Conservation (phyloP, 2,797 vertebrate genomes). For the Poecilia picta region DNA sequence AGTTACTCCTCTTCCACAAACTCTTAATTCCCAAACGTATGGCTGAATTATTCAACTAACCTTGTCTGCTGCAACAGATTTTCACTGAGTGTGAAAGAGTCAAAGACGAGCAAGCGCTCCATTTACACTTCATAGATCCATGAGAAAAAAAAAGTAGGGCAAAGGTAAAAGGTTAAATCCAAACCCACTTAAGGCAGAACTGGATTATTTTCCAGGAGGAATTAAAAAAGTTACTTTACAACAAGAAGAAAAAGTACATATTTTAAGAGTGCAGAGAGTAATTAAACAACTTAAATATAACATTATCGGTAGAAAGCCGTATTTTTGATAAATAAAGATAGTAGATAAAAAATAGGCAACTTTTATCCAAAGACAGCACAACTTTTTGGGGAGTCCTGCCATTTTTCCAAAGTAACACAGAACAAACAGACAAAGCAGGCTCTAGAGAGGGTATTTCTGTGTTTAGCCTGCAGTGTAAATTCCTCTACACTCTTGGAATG, state of each 20-base stretch:
- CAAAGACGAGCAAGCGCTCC: not conserved
- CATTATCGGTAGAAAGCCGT: not conserved
- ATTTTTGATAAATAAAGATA: not conserved
- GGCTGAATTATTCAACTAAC: not conserved
- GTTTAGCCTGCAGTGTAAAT: constrained; percentile 5
- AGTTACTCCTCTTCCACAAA: not conserved
- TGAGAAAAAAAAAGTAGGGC: not conserved
- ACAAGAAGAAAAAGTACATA: not conserved
- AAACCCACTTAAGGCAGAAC: not conserved
- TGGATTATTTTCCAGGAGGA: not conserved
- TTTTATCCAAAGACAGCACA: not conserved
- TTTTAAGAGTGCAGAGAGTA: not conserved
- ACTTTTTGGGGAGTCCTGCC: not conserved
- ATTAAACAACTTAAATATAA: not conserved
- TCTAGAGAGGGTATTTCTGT: not conserved
- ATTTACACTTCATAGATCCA: not conserved
- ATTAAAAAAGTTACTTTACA: not conserved
- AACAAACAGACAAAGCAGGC: not conserved
- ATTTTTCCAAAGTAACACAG: not conserved
- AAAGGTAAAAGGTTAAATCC: not conserved
- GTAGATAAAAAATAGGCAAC: not conserved
- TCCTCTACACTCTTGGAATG: not conserved
- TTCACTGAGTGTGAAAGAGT: not conserved
- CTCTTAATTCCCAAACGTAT: not conserved
- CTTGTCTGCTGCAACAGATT: constrained; percentile 2